These are phyloP conservation scores for Ochropacha duplaris DNA, from an alignment of 2,888 invertebrate genomes.

Conservation along the genomic window DNA sequence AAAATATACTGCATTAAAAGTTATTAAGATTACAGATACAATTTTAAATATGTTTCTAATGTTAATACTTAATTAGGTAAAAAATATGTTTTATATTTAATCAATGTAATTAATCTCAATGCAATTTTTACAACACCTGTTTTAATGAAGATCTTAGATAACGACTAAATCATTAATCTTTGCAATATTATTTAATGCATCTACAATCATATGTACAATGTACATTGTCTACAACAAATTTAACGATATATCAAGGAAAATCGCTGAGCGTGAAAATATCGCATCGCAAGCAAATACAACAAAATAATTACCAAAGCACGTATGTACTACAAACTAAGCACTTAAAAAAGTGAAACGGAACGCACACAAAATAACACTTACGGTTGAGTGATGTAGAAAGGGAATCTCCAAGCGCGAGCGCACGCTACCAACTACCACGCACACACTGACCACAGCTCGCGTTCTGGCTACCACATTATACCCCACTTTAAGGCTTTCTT, in stretches of 20 bases:
- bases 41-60: background rate
- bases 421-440: conserved; percentile 37
- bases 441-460: conserved; percentile 39
- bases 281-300: conserved; percentile 18
- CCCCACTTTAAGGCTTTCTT: conserved; percentile 34
- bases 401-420: conserved; percentile 33
- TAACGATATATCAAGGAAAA: background rate
- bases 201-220: too few relatives aligned
- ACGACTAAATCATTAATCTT: background rate
- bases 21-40: too few relatives aligned
- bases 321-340: background rate
- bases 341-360: conserved; percentile 1
- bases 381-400: conserved; percentile 30
- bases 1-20: background rate
- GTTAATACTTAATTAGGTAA: background rate
- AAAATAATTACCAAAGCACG: conserved; percentile 2
- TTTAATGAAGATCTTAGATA: background rate
- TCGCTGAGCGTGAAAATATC: conserved; percentile 23
- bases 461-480: conserved; percentile 34
- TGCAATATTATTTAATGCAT: background rate
- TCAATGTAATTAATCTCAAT: background rate
- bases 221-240: too few relatives aligned
- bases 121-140: too few relatives aligned
- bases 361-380: conserved; percentile 32
- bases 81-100: background rate